Base-by-base conservation (phyloP, 2,888 invertebrate species). In the Rhabditophanes sp. region DNA sequence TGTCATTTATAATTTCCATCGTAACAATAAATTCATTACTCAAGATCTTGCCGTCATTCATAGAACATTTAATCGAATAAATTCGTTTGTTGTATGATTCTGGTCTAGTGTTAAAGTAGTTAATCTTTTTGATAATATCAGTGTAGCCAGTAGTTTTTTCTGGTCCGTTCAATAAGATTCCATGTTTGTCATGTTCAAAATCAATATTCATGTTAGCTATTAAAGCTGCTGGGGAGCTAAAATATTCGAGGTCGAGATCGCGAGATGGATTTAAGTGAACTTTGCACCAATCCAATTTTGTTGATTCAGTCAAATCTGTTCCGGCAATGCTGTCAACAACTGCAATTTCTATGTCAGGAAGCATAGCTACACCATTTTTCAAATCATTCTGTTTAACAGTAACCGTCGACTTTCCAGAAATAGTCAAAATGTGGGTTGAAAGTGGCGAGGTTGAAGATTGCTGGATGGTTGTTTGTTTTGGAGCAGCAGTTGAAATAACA, bases 1-100 rank as follows among this genome's bases (percentile, higher is more conserved):
- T 20, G 12, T 21, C 25, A 20, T 24, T 33, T 11, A 24, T 20
- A 15, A 40, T 19, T n/a, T 35, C 34, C 23, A 80, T 80, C 46
- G 84, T 87, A 66, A 88, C 81, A 34, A 83, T 79, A 66, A 88
- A 84, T 70, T 88, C 85, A 69, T 88, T 88, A 71, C 84, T 85
- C 50, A 82, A 80, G 69, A 87, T 85, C 30, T 87, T 74, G 3
- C 85, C 85, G 30, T 53, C 44, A 22, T 44, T 31, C 49, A 64
- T 52, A 21, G 56, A 44, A 70, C 96, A 96, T 41, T 83, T 80
- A 30, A 96, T 74, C 65, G 85, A 84, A 73, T 93, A 93, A 29
- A 51, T 46, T 30, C 58, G 42, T 35, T 57, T 55, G 35, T 42
- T 49, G 40, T 48, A 85, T 67, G 87, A 85, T 7, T 87, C 87